phyloP scores from a whole-genome alignment of 2,113 vertebrate genomes.

The Actinemys pallida region DNA sequence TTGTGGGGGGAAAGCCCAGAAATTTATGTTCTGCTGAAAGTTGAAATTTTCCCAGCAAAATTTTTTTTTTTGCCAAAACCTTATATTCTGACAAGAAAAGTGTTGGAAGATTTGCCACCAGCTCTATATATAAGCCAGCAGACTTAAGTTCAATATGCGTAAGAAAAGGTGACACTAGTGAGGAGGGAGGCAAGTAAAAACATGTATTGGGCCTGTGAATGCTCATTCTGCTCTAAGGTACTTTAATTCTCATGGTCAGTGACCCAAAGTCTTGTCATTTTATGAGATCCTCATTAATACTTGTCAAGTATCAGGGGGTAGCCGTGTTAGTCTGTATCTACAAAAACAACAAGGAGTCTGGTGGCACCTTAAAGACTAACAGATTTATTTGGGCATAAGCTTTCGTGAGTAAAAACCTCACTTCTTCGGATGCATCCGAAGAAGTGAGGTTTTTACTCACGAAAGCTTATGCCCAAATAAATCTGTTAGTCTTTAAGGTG shows the following conservation, averaged over 20 bases:
- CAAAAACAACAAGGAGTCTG: no score
- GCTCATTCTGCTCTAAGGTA: background rate
- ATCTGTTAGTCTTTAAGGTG: no score
- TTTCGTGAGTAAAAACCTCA: no score
- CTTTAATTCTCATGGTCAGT: background rate
- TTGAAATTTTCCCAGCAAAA: background rate
- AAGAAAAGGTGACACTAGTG: background rate
- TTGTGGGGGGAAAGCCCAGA: background rate
- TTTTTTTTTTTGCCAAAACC: background rate
- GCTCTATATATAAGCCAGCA: background rate
- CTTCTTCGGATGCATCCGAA: no score
- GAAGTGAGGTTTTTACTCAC: no score
- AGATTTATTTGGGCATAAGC: no score
- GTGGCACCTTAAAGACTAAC: no score
- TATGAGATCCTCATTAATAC: background rate
- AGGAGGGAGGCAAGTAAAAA: background rate
- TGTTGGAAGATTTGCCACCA: background rate
- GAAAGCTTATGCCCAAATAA: no score
- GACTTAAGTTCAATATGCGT: background rate
- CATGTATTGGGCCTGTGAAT: fast-evolving
- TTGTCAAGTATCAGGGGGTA: no score
- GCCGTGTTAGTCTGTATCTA: no score
- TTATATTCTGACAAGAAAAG: background rate
- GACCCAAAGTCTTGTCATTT: background rate
- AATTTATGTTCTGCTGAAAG: background rate